These are phyloP conservation scores for Drosophila paulistorum DNA, from an alignment of 1,140 invertebrate species.

Conservation along the genomic window DNA sequence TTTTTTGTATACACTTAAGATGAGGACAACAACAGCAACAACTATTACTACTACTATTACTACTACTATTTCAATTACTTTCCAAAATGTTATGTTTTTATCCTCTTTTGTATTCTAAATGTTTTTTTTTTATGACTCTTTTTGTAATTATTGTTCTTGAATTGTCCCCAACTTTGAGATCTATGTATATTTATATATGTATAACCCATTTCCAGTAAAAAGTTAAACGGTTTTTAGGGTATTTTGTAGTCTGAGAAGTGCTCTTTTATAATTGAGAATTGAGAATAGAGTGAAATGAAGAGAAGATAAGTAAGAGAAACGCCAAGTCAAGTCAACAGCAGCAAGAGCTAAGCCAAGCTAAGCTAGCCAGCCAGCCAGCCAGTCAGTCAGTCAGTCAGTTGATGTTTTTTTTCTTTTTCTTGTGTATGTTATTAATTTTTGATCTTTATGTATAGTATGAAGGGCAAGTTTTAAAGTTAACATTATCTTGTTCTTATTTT, in stretches of 20 bases:
- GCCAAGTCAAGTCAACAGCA: background rate
- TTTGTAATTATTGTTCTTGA: constrained; percentile 18
- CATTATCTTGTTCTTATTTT: constrained; percentile 26
- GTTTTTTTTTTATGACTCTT: constrained; percentile 12
- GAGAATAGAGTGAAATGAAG: constrained; percentile 5
- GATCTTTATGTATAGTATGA: background rate
- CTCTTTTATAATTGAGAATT: constrained; percentile 57
- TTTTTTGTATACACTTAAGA: constrained; percentile 14
- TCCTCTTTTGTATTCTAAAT: background rate
- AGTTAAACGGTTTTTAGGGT: constrained; percentile 67
- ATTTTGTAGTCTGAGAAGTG: constrained; percentile 65
- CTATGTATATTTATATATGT: constrained; percentile 40
- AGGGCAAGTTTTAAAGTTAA: constrained; percentile 41
- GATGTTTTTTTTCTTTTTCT: constrained; percentile 14
- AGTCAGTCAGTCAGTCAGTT: constrained; percentile 15
- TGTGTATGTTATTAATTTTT: constrained; percentile 40
- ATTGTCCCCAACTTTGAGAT: constrained; percentile 23
- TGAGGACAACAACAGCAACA: constrained; percentile 18
- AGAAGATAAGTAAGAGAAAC: constrained; percentile 6
- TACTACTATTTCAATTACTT: constrained; percentile 5
- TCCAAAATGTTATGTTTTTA: constrained; percentile 33
- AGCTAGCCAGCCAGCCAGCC: constrained; percentile 31
- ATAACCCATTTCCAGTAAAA: constrained; percentile 64
- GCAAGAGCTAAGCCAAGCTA: constrained; percentile 17
- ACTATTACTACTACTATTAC: constrained; percentile 28